Conservation (phyloP, 2,797 vertebrate species). For the Myioborus melanocephalus region DNA sequence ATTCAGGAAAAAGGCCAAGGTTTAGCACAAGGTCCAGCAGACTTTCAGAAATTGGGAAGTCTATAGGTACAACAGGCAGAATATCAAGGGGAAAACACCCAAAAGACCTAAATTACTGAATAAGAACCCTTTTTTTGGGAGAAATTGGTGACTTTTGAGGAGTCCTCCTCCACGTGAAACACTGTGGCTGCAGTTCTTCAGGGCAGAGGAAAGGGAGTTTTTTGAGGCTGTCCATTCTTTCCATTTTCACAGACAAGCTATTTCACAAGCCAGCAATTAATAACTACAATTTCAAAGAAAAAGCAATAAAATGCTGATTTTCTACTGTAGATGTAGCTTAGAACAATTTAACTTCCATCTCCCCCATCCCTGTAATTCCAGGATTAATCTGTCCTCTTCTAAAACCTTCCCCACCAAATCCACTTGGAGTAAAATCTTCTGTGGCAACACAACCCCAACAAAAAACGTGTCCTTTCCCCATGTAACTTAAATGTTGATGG, state of each 20-base stretch:
- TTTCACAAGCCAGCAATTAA: not conserved
- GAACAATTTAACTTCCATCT: not conserved
- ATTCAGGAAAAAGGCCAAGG: not conserved
- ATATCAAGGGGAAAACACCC: not conserved
- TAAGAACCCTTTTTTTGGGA: not conserved
- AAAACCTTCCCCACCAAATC: not conserved
- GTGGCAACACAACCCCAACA: not conserved
- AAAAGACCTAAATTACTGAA: not conserved
- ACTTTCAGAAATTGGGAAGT: not conserved
- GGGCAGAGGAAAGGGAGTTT: not conserved
- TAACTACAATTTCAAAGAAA: not conserved
- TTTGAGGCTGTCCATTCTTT: not conserved
- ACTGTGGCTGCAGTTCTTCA: not conserved
- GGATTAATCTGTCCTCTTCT: not conserved
- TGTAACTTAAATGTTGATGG: slow-evolving; percentile 52
- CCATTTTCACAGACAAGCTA: not conserved
- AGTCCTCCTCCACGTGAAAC: not conserved
- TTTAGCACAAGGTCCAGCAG: not conserved
- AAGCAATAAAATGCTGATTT: not conserved
- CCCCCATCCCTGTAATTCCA: not conserved
- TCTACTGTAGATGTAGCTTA: not conserved
- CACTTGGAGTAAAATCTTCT: not conserved
- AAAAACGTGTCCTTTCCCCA: slow-evolving; percentile 13
- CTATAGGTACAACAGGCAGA: not conserved
- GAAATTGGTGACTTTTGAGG: not conserved